These are phyloP conservation scores for Tauraco hartlaubi DNA, from an alignment of 2,797 vertebrate genomes.

Conservation along the genomic window DNA sequence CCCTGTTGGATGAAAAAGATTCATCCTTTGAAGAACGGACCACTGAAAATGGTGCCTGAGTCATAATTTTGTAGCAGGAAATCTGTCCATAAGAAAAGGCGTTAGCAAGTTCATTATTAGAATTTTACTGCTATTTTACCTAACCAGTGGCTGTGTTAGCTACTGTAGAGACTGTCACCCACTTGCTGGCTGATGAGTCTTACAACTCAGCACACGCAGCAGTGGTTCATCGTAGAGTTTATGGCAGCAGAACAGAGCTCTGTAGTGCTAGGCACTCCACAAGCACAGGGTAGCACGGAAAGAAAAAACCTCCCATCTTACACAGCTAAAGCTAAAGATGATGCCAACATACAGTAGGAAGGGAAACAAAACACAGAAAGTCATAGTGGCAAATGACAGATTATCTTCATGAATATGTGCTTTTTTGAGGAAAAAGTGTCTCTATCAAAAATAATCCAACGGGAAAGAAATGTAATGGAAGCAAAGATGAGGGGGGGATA, in stretches of 20 bases:
- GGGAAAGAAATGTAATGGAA: not conserved
- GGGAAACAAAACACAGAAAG: not conserved
- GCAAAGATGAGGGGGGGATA: not conserved
- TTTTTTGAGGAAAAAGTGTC: not conserved
- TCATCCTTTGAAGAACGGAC: not conserved
- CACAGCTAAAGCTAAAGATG: not conserved
- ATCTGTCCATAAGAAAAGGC: not conserved
- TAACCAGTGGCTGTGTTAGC: not conserved
- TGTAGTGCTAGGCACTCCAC: not conserved
- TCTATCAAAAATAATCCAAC: not conserved
- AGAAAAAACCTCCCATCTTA: not conserved
- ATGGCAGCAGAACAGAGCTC: not conserved
- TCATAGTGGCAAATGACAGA: not conserved
- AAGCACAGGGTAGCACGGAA: not conserved
- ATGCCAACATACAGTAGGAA: not conserved
- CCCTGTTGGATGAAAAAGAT: constrained; percentile 18
- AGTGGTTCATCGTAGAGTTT: not conserved
- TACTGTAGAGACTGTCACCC: not conserved
- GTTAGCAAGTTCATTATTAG: not conserved
- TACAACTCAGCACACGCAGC: not conserved
- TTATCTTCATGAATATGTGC: not conserved
- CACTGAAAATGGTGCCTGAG: not conserved
- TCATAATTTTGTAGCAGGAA: not conserved
- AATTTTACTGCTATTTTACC: not conserved
- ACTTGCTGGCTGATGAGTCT: not conserved